These are phyloP conservation scores for Crioceris asparagi DNA, from an alignment of 2,888 invertebrate species.

Conservation along the genomic window DNA sequence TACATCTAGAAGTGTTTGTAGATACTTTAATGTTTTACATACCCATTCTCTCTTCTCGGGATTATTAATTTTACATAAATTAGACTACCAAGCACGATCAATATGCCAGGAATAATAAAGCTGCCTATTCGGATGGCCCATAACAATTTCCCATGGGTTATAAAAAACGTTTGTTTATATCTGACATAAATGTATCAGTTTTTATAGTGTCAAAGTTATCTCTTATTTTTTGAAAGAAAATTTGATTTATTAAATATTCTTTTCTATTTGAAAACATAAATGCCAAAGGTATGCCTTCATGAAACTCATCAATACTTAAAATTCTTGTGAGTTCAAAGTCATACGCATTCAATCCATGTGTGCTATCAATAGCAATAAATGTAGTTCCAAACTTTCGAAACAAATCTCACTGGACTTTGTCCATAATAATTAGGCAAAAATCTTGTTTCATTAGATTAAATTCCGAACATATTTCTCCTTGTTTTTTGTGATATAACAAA, in stretches of 20 bases:
- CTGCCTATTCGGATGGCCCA: background rate
- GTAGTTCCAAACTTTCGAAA: slow-evolving; percentile 4
- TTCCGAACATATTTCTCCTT: slow-evolving; percentile 1
- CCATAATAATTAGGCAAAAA: slow-evolving; percentile 9
- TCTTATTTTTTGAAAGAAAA: slow-evolving; percentile 4
- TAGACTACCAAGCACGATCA: slow-evolving; percentile 3
- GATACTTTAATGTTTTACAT: no score
- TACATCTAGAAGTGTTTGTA: no score
- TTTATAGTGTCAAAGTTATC: background rate
- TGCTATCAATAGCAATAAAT: no score
- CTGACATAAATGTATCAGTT: slow-evolving; percentile 8
- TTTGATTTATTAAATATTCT: background rate
- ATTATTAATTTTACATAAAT: slow-evolving; percentile 6
- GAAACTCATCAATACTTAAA: slow-evolving; percentile 2
- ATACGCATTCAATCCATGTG: no score
- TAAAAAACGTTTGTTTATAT: slow-evolving; percentile 4
- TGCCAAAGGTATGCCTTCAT: slow-evolving; percentile 2
- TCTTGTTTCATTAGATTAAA: slow-evolving; percentile 5
- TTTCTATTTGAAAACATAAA: slow-evolving; percentile 6
- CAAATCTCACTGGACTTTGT: slow-evolving; percentile 5
- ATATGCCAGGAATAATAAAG: slow-evolving; percentile 4
- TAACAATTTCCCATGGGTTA: slow-evolving; percentile 4
- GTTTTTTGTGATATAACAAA: slow-evolving; percentile 5
- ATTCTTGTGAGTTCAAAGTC: no score
- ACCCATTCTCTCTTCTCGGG: no score